These are phyloP conservation scores for Carcharodon carcharias DNA, from an alignment of 2,797 vertebrate genomes.

Conservation along the genomic window DNA sequence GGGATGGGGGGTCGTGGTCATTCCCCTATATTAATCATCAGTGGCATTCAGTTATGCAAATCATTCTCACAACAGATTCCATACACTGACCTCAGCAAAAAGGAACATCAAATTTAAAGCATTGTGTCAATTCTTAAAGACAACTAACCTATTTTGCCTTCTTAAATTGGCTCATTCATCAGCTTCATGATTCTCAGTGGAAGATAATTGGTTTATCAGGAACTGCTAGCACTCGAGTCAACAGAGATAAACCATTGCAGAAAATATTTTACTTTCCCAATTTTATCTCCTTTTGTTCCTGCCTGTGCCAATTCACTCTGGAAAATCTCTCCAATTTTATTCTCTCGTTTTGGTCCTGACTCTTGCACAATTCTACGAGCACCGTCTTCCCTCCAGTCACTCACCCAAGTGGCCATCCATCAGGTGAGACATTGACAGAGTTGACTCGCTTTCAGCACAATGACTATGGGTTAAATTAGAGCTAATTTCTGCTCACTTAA, in stretches of 20 bases:
- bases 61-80: not conserved
- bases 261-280: not conserved
- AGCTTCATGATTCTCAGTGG: not conserved
- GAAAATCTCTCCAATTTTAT: not conserved
- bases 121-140: not conserved
- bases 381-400: not conserved
- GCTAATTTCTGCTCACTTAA: not conserved
- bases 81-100: not conserved
- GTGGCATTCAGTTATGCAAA: conserved; percentile 1
- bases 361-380: not conserved
- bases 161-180: not conserved
- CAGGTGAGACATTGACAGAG: not conserved
- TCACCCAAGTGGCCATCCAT: not conserved
- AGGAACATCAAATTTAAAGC: not conserved
- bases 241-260: not conserved
- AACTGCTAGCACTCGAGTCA: not conserved
- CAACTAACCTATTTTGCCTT: not conserved
- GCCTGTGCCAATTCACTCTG: not conserved
- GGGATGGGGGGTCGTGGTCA: not conserved
- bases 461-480: not conserved
- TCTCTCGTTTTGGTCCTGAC: not conserved
- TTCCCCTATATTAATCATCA: conserved; percentile 4
- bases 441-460: not conserved
- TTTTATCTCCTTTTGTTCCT: not conserved
- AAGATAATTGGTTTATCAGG: not conserved